Conservation (phyloP, 2,113 vertebrate species). For the Phyllostomus hastatus region DNA sequence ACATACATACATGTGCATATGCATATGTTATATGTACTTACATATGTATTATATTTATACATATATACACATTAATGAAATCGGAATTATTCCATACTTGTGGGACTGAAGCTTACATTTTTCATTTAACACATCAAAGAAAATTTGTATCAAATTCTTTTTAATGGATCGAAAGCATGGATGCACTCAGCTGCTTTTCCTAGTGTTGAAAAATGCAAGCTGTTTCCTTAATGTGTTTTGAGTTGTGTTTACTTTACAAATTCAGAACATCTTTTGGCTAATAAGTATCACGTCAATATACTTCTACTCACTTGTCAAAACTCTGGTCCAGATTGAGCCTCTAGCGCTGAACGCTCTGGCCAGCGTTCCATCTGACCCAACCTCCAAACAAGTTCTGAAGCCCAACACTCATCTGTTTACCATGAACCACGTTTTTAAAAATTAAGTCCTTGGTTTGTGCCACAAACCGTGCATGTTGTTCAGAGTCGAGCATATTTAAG, state of each 20-base stretch:
- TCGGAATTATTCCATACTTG: not conserved
- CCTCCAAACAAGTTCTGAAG: not conserved
- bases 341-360: not conserved
- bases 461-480: not conserved
- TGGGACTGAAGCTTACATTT: not conserved
- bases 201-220: not conserved
- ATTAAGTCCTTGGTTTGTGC: not conserved
- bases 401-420: not conserved
- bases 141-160: not conserved
- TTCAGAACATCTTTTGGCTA: not conserved
- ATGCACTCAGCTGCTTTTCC: not conserved
- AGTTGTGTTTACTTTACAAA: not conserved
- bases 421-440: not conserved
- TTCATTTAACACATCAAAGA: not conserved
- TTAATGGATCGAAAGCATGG: not conserved
- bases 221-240: not conserved
- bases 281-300: not conserved
- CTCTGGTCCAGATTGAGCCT: not conserved
- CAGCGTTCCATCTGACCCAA: not conserved
- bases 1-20: too few relatives aligned
- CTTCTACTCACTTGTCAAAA: not conserved
- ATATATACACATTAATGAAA: not conserved
- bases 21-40: not conserved
- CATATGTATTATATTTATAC: not conserved
- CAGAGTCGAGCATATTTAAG: not conserved